These are phyloP conservation scores for Triplophysa tibetana DNA, from an alignment of 2,113 vertebrate genomes.

Conservation along the genomic window DNA sequence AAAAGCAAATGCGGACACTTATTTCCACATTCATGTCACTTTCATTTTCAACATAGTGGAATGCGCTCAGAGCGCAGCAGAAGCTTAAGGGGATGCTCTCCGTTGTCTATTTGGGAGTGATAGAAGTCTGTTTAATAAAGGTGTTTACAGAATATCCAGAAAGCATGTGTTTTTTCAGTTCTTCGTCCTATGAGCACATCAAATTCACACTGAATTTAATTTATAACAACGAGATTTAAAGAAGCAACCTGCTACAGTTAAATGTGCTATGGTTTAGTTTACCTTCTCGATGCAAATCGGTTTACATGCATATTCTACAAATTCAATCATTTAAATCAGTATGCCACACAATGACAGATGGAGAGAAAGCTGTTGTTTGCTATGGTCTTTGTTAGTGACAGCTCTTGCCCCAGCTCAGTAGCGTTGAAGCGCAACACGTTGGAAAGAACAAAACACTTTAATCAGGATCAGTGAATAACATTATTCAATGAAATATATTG, in stretches of 20 bases:
- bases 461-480: background rate
- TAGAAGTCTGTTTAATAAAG: background rate
- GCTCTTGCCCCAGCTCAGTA: background rate
- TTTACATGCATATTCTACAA: background rate
- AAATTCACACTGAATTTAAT: background rate
- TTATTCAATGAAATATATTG: background rate
- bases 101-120: background rate
- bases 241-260: background rate
- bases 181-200: background rate
- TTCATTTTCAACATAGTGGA: background rate
- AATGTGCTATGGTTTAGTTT: background rate
- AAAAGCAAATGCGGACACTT: background rate
- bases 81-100: background rate
- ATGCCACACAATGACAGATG: background rate
- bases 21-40: background rate
- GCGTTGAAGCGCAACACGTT: constrained; percentile 41
- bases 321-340: background rate
- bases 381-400: background rate
- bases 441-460: background rate
- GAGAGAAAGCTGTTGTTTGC: background rate
- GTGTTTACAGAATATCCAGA: background rate
- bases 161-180: background rate
- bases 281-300: background rate
- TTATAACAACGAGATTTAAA: background rate
- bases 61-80: background rate